Base-by-base conservation (phyloP, 2,888 invertebrate genomes). In the Phymatocera aterrima region DNA sequence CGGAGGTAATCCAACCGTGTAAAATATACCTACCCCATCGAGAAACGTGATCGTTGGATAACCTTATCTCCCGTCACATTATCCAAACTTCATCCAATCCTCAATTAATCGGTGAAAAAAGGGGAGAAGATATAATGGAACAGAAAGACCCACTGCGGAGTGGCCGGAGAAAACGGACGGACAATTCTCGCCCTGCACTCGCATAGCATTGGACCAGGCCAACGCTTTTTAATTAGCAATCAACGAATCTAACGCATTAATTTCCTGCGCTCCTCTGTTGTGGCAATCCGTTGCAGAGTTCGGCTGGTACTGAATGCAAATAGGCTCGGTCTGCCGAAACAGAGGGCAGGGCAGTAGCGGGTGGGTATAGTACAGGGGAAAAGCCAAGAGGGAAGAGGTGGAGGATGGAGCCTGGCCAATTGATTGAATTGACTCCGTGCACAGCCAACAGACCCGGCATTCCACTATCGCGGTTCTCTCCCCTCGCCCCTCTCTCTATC, bases 191-290 rank as follows among this genome's bases (percentile, higher is more conserved):
- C 21, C 18, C 21, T 5, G 2, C 10, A 6, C 2, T 0, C 46
- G 15, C n/a, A n/a, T n/a, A 18, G 10, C 2, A 51, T 51, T 15
- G 18, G 18, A 21, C 51, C 18, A 10, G 21, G 46, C 28, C 15
- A 28, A 48, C 51, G 34, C 34, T 90, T 90, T 90, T 90, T 90
- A 90, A 90, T 90, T 88, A 89, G 88, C 89, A 90, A 90, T 90
- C 90, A 90, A 87, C 86, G 84, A 84, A 86, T n/a, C 89, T 87
- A 88, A 89, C 88, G 87, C 89, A 89, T 90, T 90, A 88, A 90
- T 90, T 90, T 90, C 89, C 88, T 86, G 85, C n/a, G n/a, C 83
- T 88, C 85, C 88, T 87, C 85, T 87, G 86, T 87, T 86, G 88
- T 84, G 87, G 88, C 85, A 83, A 87, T 87, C 88, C 84, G 85